Percentiles rank a stretch among this genome's conserved stretches.
phyloP scores from a whole-genome alignment of 1,140 invertebrate species.

The Bombus terrestris region DNA sequence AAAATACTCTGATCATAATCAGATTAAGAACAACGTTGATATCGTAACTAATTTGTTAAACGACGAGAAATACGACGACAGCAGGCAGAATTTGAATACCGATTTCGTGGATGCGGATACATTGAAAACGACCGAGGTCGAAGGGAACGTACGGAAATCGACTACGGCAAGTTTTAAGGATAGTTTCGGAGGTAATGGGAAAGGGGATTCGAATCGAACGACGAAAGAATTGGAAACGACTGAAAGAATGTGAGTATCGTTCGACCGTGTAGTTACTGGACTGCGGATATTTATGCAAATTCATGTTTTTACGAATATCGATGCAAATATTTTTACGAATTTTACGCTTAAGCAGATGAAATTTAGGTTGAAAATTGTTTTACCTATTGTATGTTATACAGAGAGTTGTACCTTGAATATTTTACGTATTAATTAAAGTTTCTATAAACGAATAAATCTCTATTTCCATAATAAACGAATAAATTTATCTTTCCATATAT shows the following conservation, averaged over 20 bases:
- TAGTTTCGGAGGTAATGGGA: background rate
- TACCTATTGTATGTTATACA: too few relatives aligned
- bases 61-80: background rate
- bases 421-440: too few relatives aligned
- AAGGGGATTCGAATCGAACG: background rate
- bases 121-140: background rate
- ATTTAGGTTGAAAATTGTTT: too few relatives aligned
- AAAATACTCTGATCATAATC: background rate
- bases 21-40: background rate
- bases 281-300: too few relatives aligned
- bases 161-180: background rate
- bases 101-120: background rate
- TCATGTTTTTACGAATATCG: too few relatives aligned
- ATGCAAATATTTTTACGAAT: too few relatives aligned
- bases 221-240: background rate
- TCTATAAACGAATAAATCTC: too few relatives aligned
- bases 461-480: too few relatives aligned
- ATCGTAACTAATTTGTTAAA: constrained; percentile 15
- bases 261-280: too few relatives aligned
- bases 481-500: too few relatives aligned
- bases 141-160: background rate
- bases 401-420: too few relatives aligned
- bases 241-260: background rate
- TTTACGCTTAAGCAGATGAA: too few relatives aligned
- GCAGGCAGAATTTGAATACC: background rate